phyloP scores from a whole-genome alignment of 2,888 invertebrate genomes.

The Lasioglossum villosulum region DNA sequence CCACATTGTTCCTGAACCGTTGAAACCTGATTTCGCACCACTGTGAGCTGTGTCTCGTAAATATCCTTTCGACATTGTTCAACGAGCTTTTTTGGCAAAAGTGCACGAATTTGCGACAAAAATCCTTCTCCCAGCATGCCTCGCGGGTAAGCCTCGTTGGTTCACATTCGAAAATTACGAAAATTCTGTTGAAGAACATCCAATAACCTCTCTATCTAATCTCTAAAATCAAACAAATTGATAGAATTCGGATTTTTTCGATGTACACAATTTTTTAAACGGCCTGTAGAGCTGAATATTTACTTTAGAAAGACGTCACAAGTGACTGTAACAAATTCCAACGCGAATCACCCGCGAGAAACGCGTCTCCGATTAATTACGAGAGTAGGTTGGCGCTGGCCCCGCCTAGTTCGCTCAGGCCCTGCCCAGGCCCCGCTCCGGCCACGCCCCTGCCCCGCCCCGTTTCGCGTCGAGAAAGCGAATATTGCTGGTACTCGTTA shows the following conservation, averaged over 20 bases:
- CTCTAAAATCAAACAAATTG: neutral
- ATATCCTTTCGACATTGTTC: neutral
- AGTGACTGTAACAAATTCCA: neutral
- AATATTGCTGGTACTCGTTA: constrained; percentile 54
- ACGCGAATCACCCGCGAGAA: neutral
- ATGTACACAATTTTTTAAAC: neutral
- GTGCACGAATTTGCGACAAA: neutral
- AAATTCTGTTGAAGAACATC: neutral
- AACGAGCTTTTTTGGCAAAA: neutral
- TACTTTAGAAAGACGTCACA: neutral
- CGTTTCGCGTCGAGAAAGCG: constrained; percentile 37
- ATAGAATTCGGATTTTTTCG: neutral
- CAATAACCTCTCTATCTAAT: neutral
- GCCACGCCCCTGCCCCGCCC: neutral
- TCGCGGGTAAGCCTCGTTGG: neutral
- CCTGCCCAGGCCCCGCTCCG: neutral
- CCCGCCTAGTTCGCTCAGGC: neutral
- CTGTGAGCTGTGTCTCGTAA: neutral
- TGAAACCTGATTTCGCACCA: constrained; percentile 7
- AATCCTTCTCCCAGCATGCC: neutral
- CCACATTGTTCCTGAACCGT: neutral
- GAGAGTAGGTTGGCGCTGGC: neutral
- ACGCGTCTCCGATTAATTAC: constrained; percentile 9
- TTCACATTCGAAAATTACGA: neutral
- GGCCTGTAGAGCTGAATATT: neutral